phyloP scores from a whole-genome alignment of 2,888 invertebrate genomes.

The Hypomecis atomaria region DNA sequence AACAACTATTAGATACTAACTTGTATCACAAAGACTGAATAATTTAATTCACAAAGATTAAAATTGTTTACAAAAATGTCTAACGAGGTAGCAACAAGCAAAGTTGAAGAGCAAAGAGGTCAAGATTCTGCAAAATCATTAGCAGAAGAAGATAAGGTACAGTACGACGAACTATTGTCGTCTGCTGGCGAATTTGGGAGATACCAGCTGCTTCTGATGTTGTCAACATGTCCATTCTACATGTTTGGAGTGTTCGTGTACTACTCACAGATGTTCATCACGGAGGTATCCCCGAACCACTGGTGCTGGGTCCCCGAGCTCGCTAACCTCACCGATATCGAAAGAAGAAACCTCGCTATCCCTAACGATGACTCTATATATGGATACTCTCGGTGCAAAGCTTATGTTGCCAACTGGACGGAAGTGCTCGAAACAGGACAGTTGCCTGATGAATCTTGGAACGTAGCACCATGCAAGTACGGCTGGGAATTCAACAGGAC shows the following conservation, averaged over 20 bases:
- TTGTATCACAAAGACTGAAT: conserved; percentile 19
- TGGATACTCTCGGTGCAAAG: conserved; percentile 61
- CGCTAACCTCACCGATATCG: conserved; percentile 46
- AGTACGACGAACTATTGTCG: conserved; percentile 51
- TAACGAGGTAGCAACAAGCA: conserved; percentile 29
- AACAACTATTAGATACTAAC: conserved; percentile 20
- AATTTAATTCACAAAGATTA: conserved; percentile 10
- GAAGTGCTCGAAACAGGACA: conserved; percentile 51
- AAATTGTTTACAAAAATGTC: conserved; percentile 35
- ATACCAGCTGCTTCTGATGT: conserved; percentile 50
- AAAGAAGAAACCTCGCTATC: conserved; percentile 49
- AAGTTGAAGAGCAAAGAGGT: conserved; percentile 17
- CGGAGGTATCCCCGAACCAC: conserved; percentile 51
- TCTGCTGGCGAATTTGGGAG: conserved; percentile 53
- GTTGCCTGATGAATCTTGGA: conserved; percentile 55
- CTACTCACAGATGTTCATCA: conserved; percentile 52
- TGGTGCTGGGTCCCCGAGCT: conserved; percentile 58
- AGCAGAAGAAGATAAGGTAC: conserved; percentile 36
- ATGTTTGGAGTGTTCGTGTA: conserved; percentile 51
- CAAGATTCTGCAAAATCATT: conserved; percentile 21
- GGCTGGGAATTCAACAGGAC: conserved; percentile 69
- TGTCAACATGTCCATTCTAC: conserved; percentile 53
- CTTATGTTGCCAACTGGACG: conserved; percentile 63
- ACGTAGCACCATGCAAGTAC: conserved; percentile 55
- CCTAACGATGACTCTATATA: conserved; percentile 51